Conservation (phyloP, 2,888 invertebrate genomes). For the Phrixothrix hirtus region DNA sequence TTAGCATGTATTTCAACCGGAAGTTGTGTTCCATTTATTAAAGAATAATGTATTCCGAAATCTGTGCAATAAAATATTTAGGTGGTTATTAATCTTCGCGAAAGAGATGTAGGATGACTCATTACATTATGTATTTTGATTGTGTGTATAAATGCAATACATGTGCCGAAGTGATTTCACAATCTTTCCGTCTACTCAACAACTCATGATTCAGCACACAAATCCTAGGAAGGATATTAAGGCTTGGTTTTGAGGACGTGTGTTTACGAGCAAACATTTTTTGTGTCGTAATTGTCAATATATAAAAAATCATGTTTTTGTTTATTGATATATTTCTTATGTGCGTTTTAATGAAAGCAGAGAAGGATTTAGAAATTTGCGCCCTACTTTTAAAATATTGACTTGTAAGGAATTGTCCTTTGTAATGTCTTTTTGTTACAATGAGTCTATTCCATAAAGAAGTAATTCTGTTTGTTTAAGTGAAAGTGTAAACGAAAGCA, state of each 20-base stretch:
- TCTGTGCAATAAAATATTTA: too few species aligned
- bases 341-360: background rate
- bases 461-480: slow-evolving; percentile 19
- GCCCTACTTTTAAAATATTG: background rate
- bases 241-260: background rate
- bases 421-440: background rate
- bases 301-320: background rate
- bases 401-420: background rate
- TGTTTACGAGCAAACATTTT: too few species aligned
- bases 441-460: slow-evolving; percentile 1
- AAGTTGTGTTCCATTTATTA: too few species aligned
- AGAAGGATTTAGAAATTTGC: background rate
- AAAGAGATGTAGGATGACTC: slow-evolving; percentile 10
- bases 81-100: slow-evolving; percentile 8
- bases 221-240: background rate
- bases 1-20: too few species aligned
- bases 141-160: slow-evolving; percentile 9
- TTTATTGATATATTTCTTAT: too few species aligned
- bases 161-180: slow-evolving; percentile 10
- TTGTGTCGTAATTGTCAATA: background rate
- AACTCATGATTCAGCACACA: slow-evolving; percentile 8
- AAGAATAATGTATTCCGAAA: too few species aligned
- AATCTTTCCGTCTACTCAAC: background rate
- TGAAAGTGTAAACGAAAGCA: slow-evolving; percentile 32
- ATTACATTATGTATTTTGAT: slow-evolving; percentile 17